These are phyloP conservation scores for Himalopsyche anomala DNA, from an alignment of 2,888 invertebrate species.

Conservation along the genomic window DNA sequence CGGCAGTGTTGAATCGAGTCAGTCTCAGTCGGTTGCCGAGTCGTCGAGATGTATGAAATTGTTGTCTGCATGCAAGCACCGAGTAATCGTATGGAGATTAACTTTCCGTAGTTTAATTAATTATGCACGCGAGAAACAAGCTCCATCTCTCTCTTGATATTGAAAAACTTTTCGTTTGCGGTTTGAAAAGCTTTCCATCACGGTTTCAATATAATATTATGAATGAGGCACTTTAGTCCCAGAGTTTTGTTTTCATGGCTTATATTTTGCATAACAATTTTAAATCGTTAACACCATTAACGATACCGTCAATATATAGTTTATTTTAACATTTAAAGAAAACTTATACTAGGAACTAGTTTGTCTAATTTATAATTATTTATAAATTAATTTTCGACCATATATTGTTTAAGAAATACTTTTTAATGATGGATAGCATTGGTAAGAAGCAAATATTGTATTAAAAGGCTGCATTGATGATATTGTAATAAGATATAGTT, in stretches of 20 bases:
- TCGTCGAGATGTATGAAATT: conserved; percentile 36
- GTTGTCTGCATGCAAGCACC: conserved; percentile 48
- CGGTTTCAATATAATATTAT: conserved; percentile 36
- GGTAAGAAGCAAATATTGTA: no score
- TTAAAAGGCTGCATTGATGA: no score
- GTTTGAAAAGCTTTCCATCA: conserved; percentile 31
- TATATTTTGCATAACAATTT: not conserved
- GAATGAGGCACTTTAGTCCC: not conserved
- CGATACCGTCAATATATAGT: no score
- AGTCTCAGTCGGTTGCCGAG: not conserved
- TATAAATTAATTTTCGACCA: no score
- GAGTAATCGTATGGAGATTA: conserved; percentile 53
- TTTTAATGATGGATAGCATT: no score
- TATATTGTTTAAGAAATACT: no score
- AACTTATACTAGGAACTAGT: no score
- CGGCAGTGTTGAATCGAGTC: conserved; percentile 12
- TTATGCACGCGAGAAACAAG: conserved; percentile 41
- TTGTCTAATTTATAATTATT: no score
- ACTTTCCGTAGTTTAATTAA: conserved; percentile 47
- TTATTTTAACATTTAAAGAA: no score
- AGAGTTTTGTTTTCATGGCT: conserved; percentile 1
- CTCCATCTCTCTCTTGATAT: not conserved
- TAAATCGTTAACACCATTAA: no score
- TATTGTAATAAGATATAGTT: no score
- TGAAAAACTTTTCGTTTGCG: conserved; percentile 44